Conservation (phyloP, 2,113 vertebrate genomes). For the Semnopithecus entellus region DNA sequence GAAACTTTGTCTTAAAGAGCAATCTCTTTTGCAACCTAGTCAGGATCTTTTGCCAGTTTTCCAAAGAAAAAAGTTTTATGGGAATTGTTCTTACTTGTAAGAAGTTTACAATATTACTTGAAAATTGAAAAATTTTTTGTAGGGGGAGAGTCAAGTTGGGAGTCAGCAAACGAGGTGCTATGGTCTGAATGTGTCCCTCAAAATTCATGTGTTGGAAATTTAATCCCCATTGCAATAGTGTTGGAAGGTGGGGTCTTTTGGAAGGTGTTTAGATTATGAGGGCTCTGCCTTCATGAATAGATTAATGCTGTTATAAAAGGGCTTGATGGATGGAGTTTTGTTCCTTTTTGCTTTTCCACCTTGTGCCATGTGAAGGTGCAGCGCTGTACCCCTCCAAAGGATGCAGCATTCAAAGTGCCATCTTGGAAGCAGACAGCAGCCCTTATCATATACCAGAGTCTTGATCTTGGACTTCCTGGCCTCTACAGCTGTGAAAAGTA, state of each 20-base stretch:
- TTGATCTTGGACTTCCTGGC: neutral
- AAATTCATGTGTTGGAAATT: neutral
- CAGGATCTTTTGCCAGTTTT: neutral
- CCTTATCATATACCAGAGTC: neutral
- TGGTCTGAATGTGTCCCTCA: neutral
- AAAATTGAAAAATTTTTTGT: neutral
- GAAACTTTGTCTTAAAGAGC: constrained; percentile 42
- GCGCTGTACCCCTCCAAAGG: neutral
- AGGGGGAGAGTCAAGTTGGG: neutral
- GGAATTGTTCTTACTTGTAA: neutral
- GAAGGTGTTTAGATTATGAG: neutral
- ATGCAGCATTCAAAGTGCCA: neutral
- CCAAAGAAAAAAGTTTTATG: neutral
- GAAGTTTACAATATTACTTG: neutral
- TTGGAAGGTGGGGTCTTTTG: neutral
- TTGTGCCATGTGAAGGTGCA: neutral
- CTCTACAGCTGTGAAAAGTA: neutral
- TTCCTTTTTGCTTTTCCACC: neutral
- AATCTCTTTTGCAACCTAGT: neutral
- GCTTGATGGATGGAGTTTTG: neutral
- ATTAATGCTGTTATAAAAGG: neutral
- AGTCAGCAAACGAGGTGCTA: neutral
- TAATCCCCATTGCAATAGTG: neutral
- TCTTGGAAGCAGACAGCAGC: neutral
- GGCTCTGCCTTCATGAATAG: neutral